Conservation (phyloP, 2,888 invertebrate species). For the Thelaira solivaga region DNA sequence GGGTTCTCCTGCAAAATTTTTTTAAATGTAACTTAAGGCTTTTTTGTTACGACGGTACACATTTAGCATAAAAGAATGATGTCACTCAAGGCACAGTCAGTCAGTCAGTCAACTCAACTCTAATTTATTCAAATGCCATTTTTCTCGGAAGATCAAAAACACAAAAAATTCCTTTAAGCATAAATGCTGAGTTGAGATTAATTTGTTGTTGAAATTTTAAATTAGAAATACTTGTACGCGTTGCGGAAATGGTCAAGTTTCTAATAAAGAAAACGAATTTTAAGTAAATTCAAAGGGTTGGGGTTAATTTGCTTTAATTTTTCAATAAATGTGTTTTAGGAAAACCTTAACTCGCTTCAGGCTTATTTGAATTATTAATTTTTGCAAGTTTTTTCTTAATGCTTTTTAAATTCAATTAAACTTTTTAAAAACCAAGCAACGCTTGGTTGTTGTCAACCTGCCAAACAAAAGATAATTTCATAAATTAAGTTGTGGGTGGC, state of each 20-base stretch:
- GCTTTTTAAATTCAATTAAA: background rate
- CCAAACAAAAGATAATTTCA: slow-evolving; percentile 17
- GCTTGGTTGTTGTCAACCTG: slow-evolving; percentile 17
- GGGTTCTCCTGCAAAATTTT: too few relatives aligned
- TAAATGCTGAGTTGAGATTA: slow-evolving; percentile 1
- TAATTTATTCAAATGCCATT: slow-evolving; percentile 39
- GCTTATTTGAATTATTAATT: too few relatives aligned
- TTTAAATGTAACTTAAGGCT: too few relatives aligned
- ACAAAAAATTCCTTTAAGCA: background rate
- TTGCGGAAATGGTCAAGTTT: background rate
- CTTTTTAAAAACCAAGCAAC: background rate
- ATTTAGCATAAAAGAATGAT: background rate
- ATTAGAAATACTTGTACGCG: background rate
- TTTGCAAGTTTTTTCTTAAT: background rate
- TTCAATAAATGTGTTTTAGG: background rate
- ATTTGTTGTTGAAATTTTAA: background rate
- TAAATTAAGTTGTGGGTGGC: slow-evolving; percentile 42
- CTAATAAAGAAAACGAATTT: background rate
- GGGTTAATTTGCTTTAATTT: background rate
- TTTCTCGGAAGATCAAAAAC: slow-evolving; percentile 19
- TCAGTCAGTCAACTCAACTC: slow-evolving; percentile 12
- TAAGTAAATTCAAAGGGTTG: background rate
- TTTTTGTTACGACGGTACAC: too few relatives aligned
- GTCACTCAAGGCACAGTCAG: background rate
- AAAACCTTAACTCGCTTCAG: too few relatives aligned